phyloP scores from a whole-genome alignment of 2,113 vertebrate species.

The Actinemys pallida region DNA sequence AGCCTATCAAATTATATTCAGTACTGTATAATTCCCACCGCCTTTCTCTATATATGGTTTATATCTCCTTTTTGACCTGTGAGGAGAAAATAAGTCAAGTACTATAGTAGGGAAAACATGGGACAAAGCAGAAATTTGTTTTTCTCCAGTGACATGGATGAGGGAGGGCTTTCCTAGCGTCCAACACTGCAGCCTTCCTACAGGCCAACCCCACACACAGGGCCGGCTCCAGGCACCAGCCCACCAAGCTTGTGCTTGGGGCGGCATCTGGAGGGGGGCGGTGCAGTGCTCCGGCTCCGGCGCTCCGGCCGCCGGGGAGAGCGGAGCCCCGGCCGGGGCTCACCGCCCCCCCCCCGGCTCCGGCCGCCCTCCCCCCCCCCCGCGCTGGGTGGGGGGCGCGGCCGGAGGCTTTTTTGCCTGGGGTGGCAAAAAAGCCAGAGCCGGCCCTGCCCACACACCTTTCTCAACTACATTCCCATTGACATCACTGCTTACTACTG shows the following conservation, averaged over 20 bases:
- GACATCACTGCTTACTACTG: neutral
- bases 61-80: neutral
- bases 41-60: neutral
- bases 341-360: too few relatives aligned
- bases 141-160: neutral
- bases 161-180: neutral
- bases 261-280: too few relatives aligned
- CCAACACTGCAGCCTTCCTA: neutral
- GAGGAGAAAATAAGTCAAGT: neutral
- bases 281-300: too few relatives aligned
- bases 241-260: too few relatives aligned
- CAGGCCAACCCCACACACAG: neutral
- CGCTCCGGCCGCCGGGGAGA: too few relatives aligned
- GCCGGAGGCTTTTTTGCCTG: too few relatives aligned
- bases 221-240: too few relatives aligned
- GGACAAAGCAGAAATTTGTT: neutral
- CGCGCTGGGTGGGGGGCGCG: too few relatives aligned
- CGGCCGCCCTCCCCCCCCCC: too few relatives aligned
- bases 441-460: neutral
- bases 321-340: too few relatives aligned
- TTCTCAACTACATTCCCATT: neutral
- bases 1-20: neutral
- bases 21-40: rapidly evolving
- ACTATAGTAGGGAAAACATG: neutral
- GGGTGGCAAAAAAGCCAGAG: too few relatives aligned